Evolutionary conservation across 2,888 invertebrate genomes (phyloP), one percentile per base, ranked within the genome.

Genomic region (Spialia ferax): DNA sequence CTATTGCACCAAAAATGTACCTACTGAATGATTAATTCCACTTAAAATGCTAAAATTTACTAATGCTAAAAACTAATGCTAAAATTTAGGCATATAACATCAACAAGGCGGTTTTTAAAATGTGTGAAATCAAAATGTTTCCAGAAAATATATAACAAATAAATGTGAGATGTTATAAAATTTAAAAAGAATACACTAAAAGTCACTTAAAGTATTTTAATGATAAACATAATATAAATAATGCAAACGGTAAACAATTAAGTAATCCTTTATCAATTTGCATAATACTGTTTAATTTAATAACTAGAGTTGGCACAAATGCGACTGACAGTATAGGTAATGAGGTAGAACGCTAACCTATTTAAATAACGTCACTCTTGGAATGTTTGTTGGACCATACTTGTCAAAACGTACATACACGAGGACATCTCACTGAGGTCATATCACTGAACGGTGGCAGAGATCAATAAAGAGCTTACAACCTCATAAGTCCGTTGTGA

Each of bases 401-500:
- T 60, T n/a, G 20, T 22, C 20, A 32, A 55, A 55, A 22, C 15
- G 15, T 13, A 29, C 32, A 61, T 35, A 55, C 65, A 54, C 63
- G 61, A 42, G 65, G 62, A 63, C 65, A 48, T 64, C 7, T 52
- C 48, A 54, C 68, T 57, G 73, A 72, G 71, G 61, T 69, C 23
- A 68, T 72, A 35, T 73, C 64, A 67, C 69, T 71, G 57, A 61
- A 68, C 63, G 66, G 65, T 74, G 70, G 69, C 74, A 72, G 76
- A 80, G 76, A 82, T 80, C 77, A 76, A 74, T 73, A 67, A 69
- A 81, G 82, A 66, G 60, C 38, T 15, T 23, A 29, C 32, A 11
- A 55, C 52, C 78, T 93, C 89, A 96, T 86, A 97, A 95, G 88
- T 97, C 96, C 74, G 97, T 97, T 74, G 97, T 97, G 69, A 97